Evolutionary conservation across 2,888 invertebrate species (phyloP), one percentile per base, ranked within the genome.

Genomic region (Deilephila elpenor): DNA sequence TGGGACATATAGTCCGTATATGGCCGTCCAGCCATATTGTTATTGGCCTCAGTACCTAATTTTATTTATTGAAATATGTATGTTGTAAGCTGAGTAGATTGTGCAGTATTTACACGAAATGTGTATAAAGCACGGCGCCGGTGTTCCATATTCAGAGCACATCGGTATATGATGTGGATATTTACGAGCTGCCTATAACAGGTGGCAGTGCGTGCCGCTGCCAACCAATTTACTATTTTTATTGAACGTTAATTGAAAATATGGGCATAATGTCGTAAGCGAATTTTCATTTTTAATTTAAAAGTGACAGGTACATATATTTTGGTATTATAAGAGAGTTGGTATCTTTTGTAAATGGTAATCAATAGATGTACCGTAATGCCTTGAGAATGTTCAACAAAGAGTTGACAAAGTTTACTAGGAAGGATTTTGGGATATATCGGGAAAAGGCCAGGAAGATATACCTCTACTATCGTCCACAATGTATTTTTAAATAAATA

Each of bases 181-280:
- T 80, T 79, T 80, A 79, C 74, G 78, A 75, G 72, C 80, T 75
- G 80, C 75, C 79, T 74, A 77, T 77, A 78, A 70, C 78, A 79
- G 74, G 73, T 64, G 77, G 75, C 29, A 61, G 70, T 59, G 71
- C 73, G 62, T 71, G 73, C 74, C 70, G 75, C 70, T 70, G 74
- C 77, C 77, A 78, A 75, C 75, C 73, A 74, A 74, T 75, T 78
- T 77, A 75, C 75, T 73, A 77, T 74, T 77, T 74, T 74, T 75
- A 76, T 74, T 78, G 62, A 34, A 62, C 25, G 32, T 56, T 64
- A 64, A 72, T 72, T 72, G 56, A 34, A 72, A 64, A 72, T 59
- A 51, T 59, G 53, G 53, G 37, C 29, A 44, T 20, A 60, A 60
- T 20, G 51, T 60, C 53, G 70, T 34, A 29, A 4, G 37, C 7